These are phyloP conservation scores for Columba janthina DNA, from an alignment of 2,113 vertebrate genomes.

Conservation along the genomic window DNA sequence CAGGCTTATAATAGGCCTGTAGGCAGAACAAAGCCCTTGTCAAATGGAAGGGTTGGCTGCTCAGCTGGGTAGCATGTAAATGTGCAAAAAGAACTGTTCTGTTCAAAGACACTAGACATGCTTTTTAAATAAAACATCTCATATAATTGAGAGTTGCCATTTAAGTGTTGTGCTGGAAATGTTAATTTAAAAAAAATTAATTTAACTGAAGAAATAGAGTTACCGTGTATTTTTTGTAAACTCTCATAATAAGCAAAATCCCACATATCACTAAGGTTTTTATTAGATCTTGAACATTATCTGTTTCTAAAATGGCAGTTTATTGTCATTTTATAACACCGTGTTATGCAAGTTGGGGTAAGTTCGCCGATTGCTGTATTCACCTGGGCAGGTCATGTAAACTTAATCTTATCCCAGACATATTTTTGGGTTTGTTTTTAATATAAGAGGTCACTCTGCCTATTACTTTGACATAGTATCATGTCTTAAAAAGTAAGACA, in stretches of 20 bases:
- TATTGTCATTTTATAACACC: conserved; percentile 9
- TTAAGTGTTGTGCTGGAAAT: conserved; percentile 51
- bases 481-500: conserved; percentile 22
- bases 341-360: background rate
- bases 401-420: background rate
- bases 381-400: background rate
- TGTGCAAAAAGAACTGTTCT: conserved; percentile 61
- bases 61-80: conserved; percentile 68
- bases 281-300: background rate
- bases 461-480: conserved; percentile 10
- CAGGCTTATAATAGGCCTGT: conserved; percentile 61
- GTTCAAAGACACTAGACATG: conserved; percentile 60
- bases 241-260: background rate
- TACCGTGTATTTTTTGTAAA: conserved; percentile 10
- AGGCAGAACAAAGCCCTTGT: conserved; percentile 72
- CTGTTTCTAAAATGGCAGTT: background rate
- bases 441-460: background rate
- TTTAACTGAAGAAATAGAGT: conserved; percentile 15
- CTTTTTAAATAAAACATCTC: conserved; percentile 71
- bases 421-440: background rate
- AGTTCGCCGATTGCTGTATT: background rate
- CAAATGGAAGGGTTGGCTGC: conserved; percentile 64
- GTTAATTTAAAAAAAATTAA: conserved; percentile 49
- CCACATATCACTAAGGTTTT: background rate
- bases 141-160: conserved; percentile 59